phyloP scores from a whole-genome alignment of 2,888 invertebrate species.

The Drosophila basisetae region DNA sequence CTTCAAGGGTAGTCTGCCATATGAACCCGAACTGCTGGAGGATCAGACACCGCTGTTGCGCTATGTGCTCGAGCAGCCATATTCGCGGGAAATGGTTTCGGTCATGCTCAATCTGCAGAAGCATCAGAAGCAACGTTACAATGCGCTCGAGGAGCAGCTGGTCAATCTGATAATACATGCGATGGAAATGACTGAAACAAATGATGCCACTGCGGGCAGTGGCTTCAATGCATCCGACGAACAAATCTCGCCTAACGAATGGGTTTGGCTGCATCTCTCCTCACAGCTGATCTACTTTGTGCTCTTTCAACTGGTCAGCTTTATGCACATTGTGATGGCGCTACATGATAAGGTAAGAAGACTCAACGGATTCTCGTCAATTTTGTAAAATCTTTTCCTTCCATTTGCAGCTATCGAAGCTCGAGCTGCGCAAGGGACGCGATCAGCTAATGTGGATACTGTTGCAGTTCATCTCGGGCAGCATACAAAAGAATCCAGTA shows the following conservation, averaged over 20 bases:
- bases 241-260: constrained; percentile 86
- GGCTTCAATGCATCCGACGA: constrained; percentile 86
- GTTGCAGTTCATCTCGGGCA: constrained; percentile 98
- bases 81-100: constrained; percentile 98
- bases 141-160: constrained; percentile 95
- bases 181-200: constrained; percentile 95
- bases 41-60: constrained; percentile 94
- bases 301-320: constrained; percentile 96
- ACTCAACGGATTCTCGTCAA: neutral
- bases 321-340: constrained; percentile 95
- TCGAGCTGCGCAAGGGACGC: constrained; percentile 94
- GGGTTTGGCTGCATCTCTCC: constrained; percentile 96
- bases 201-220: constrained; percentile 83
- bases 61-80: constrained; percentile 97
- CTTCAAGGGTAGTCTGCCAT: constrained; percentile 91
- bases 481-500: constrained; percentile 96
- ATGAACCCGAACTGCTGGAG: constrained; percentile 93
- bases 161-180: constrained; percentile 96
- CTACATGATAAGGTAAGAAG: constrained; percentile 91
- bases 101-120: constrained; percentile 97
- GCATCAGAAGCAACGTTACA: constrained; percentile 94
- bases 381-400: neutral
- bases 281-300: constrained; percentile 98
- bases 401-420: constrained; percentile 88
- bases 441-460: constrained; percentile 99